phyloP scores from a whole-genome alignment of 2,113 vertebrate species.

The Anoplopoma fimbria region DNA sequence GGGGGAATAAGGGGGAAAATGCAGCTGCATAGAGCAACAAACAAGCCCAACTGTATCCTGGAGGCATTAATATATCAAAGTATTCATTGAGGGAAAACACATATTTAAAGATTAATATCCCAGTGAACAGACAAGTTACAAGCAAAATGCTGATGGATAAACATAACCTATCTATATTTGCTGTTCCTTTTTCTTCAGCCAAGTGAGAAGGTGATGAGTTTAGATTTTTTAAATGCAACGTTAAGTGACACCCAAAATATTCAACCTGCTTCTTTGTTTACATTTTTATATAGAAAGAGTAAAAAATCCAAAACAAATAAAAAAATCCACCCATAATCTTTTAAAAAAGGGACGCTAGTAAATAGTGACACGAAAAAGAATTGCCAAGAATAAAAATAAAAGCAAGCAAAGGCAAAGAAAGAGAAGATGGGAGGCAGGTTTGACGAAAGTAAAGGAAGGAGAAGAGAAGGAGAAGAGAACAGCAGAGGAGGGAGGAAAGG shows the following conservation, averaged over 20 bases:
- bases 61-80: constrained; percentile 62
- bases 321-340: background rate
- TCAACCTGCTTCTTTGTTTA: background rate
- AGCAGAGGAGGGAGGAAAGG: constrained; percentile 57
- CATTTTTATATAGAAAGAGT: background rate
- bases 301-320: no score
- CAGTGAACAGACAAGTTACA: background rate
- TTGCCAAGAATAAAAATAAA: constrained; percentile 1
- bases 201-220: background rate
- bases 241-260: constrained; percentile 1
- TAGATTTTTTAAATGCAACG: background rate
- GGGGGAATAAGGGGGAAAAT: constrained; percentile 51
- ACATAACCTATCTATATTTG: background rate
- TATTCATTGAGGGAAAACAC: constrained; percentile 47
- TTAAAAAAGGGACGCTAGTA: constrained; percentile 8
- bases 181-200: background rate
- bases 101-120: constrained; percentile 26
- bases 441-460: constrained; percentile 23
- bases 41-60: constrained; percentile 62
- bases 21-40: constrained; percentile 61
- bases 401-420: constrained; percentile 5
- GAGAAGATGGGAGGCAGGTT: background rate
- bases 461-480: constrained; percentile 20
- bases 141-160: background rate
- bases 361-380: constrained; percentile 1